phyloP scores from a whole-genome alignment of 2,113 vertebrate species.

The Parus major region DNA sequence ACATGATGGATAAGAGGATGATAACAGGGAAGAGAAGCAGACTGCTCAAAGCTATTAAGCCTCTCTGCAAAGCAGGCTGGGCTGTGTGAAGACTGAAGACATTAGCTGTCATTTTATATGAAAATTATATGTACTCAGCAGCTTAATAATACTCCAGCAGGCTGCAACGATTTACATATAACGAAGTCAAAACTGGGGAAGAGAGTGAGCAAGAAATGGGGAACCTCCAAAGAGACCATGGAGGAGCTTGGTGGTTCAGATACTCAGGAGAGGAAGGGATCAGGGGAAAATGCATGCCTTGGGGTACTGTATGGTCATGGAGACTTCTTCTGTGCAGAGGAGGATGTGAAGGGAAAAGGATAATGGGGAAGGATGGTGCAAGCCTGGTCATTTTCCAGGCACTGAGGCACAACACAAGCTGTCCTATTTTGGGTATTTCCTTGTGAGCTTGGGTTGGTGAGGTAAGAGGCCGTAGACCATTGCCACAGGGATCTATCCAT shows the following conservation, averaged over 20 bases:
- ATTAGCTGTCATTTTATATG: slow-evolving; percentile 15
- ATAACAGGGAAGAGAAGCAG: slow-evolving; percentile 29
- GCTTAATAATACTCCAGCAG: background rate
- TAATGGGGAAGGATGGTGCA: background rate
- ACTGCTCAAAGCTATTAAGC: background rate
- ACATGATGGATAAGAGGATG: background rate
- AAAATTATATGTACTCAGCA: slow-evolving; percentile 22
- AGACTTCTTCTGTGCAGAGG: background rate
- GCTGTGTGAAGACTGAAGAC: background rate
- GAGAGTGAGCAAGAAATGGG: background rate
- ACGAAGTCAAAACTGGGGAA: background rate
- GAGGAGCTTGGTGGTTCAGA: background rate
- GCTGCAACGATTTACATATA: background rate
- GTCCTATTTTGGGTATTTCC: background rate
- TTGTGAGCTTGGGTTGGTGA: background rate
- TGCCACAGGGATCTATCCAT: background rate
- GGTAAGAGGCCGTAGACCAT: accelerated
- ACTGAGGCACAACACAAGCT: background rate
- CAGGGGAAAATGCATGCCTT: background rate
- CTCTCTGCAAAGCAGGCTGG: background rate
- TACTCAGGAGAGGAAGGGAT: background rate
- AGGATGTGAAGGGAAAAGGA: background rate
- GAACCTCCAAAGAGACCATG: background rate
- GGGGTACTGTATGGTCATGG: accelerated
- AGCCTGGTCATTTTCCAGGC: background rate